Evolutionary conservation across 2,888 invertebrate species (phyloP).

Genomic region (Hecatera dysodea): DNA sequence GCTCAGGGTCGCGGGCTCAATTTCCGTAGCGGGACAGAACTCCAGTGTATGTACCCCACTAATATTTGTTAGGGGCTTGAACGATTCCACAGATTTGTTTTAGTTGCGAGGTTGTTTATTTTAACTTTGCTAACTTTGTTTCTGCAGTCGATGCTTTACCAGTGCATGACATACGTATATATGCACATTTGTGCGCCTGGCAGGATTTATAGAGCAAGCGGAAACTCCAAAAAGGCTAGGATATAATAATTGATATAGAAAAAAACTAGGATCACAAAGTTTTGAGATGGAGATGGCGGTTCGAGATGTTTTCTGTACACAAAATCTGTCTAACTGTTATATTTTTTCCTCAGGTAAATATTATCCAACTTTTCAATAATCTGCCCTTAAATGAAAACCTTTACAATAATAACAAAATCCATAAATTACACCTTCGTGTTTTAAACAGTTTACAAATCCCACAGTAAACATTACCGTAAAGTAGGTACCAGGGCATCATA

Average conservation of each 20-base stretch:
- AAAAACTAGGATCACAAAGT: no score
- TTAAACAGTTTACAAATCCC: slow-evolving; percentile 10
- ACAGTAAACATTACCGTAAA: slow-evolving; percentile 7
- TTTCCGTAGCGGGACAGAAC: slow-evolving; percentile 41
- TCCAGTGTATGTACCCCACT: slow-evolving; percentile 10
- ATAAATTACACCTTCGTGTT: slow-evolving; percentile 7
- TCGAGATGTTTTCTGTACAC: no score
- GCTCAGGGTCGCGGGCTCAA: slow-evolving; percentile 41
- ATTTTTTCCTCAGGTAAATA: no score
- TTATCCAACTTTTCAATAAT: no score
- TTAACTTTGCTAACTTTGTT: not conserved
- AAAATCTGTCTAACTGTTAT: no score
- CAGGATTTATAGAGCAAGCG: no score
- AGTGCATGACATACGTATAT: no score
- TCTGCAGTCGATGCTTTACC: no score
- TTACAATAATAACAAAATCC: not conserved
- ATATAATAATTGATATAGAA: no score
- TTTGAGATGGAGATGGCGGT: no score
- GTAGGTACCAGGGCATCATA: slow-evolving; percentile 34
- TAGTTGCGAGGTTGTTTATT: slow-evolving; percentile 5
- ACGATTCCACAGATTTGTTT: slow-evolving; percentile 15
- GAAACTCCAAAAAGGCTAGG: no score
- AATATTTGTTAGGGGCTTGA: slow-evolving; percentile 9
- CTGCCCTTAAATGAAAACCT: not conserved
- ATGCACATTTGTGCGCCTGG: no score